Base-by-base conservation (phyloP, 1,140 invertebrate species). In the Druon quercuslanigerum region DNA sequence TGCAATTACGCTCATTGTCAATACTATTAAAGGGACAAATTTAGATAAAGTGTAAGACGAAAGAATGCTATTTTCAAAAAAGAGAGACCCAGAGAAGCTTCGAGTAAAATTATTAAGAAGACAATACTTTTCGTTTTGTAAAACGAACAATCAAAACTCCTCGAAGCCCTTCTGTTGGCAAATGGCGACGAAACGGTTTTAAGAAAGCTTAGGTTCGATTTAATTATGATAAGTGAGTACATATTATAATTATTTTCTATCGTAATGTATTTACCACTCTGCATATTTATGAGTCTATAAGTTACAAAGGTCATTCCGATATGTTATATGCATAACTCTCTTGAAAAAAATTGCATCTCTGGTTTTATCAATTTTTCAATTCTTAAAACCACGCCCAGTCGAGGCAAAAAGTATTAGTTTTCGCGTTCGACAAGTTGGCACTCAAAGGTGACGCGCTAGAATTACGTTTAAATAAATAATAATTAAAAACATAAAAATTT, bases 1-100 rank as follows among this genome's bases (percentile, higher is more conserved):
- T 83, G 77, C 80, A 84, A 81, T 79, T 79, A 72, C 72, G 74
- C 83, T 83, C 72, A 76, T 51, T 85, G 79, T 80, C 79, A 78
- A 75, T 72, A 71, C 57, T 78, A 72, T 76, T 33, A 51, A 40
- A 75, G 57, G 73, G 51, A 79, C 51, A 79, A 80, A 77, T 79
- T 76, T 82, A 80, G 81, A 82, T 80, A 75, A 80, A 79, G 46
- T 78, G 77, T 74, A 71, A 79, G 25, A 66, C 25, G 57, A 66
- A 40, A 66, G 57, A 66, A 66, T 6, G 57, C 57, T 66, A 66
- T 66, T 72, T 66, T 66, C 57, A 40, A 60, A 6, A 66, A 66
- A 33, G 57, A 66, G 57, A 66, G 57, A 66, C 57, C 57, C 57
- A 66, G 57, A 66, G 57, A 66, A 66, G 57, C 57, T 66, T 66